phyloP scores from a whole-genome alignment of 2,888 invertebrate genomes.

The Andrena chrysosceles region DNA sequence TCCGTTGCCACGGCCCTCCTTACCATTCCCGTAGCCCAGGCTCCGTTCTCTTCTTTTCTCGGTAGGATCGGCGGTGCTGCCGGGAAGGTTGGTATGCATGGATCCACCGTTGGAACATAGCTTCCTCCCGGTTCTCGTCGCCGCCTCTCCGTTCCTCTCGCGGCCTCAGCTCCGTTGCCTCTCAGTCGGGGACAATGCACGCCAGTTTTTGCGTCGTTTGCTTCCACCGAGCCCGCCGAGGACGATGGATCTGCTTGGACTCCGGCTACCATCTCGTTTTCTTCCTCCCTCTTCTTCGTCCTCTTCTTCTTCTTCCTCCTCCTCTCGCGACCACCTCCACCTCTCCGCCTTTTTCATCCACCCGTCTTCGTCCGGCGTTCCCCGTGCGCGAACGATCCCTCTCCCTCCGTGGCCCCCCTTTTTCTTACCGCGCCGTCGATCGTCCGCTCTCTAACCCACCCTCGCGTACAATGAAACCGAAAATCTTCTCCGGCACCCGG shows the following conservation, averaged over 20 bases:
- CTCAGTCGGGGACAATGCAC: constrained; percentile 81
- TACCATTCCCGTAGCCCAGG: constrained; percentile 21
- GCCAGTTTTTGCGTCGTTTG: constrained; percentile 84
- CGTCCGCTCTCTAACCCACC: constrained; percentile 56
- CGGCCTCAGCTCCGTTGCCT: constrained; percentile 59
- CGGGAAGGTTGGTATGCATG: constrained; percentile 78
- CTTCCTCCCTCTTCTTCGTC: constrained; percentile 60
- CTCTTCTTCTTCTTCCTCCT: constrained; percentile 51
- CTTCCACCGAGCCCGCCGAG: constrained; percentile 74
- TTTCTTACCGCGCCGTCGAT: constrained; percentile 30
- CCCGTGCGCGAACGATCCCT: constrained; percentile 39
- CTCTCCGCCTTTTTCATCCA: constrained; percentile 41
- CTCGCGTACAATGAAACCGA: constrained; percentile 76
- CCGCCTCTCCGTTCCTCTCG: constrained; percentile 44
- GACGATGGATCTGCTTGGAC: constrained; percentile 71
- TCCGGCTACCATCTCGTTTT: constrained; percentile 56
- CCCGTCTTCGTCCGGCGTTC: constrained; percentile 19
- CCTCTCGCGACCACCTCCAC: constrained; percentile 1
- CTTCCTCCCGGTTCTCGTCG: constrained; percentile 54
- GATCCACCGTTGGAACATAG: constrained; percentile 67
- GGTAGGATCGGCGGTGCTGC: constrained; percentile 58
- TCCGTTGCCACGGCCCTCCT: constrained; percentile 26
- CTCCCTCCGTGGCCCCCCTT: neutral
- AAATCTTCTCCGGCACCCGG: constrained; percentile 75
- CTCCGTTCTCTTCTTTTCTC: constrained; percentile 65